These are phyloP conservation scores for Junco hyemalis DNA, from an alignment of 2,113 vertebrate species.

Conservation along the genomic window DNA sequence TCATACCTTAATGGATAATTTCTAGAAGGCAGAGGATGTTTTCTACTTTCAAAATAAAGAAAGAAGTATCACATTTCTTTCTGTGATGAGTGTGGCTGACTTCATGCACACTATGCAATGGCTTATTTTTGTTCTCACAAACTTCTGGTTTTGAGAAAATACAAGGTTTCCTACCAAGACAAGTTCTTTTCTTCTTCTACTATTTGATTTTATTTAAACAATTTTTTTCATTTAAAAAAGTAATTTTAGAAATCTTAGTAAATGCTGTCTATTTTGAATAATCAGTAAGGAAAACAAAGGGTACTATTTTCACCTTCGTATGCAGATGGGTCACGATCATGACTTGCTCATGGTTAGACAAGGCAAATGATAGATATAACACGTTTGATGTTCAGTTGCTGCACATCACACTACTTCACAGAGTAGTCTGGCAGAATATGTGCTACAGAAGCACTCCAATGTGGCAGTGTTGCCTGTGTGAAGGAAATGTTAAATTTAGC, in stretches of 20 bases:
- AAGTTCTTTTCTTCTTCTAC: background rate
- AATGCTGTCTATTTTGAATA: background rate
- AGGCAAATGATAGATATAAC: background rate
- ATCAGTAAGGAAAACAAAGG: background rate
- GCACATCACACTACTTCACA: background rate
- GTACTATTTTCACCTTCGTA: background rate
- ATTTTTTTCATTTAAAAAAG: background rate
- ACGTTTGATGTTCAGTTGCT: conserved; percentile 10
- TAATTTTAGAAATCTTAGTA: background rate
- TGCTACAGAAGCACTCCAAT: conserved; percentile 41
- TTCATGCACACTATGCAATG: background rate
- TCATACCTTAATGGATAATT: background rate
- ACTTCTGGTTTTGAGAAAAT: background rate
- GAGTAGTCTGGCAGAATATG: conserved; percentile 49
- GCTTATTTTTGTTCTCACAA: background rate
- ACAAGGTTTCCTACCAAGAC: background rate
- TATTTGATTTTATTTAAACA: background rate
- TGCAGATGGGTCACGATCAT: background rate
- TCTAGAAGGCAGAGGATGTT: background rate
- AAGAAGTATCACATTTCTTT: background rate
- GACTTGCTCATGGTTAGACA: background rate
- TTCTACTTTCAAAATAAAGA: background rate
- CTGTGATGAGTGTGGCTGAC: background rate
- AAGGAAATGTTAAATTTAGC: conserved; percentile 45
- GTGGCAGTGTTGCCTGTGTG: conserved; percentile 45